Evolutionary conservation across 92 coral and sea anemone species (phyloP).

Genomic region (Phenganax stokvisi): DNA sequence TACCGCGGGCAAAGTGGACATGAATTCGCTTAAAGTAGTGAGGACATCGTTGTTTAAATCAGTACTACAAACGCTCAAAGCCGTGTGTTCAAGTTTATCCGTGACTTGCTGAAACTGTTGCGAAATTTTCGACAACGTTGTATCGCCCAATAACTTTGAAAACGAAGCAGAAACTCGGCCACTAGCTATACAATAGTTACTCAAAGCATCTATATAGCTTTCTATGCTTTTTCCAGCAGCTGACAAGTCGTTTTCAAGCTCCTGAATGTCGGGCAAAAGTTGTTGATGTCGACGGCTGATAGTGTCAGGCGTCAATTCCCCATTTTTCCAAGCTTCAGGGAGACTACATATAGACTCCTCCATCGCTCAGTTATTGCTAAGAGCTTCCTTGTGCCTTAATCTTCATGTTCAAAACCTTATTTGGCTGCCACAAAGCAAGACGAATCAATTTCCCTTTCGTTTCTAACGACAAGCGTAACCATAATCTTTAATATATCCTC

Average conservation of each 20-base stretch:
- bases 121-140: slow-evolving; percentile 86
- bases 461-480: background rate
- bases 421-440: slow-evolving; percentile 1
- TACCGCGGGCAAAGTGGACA: slow-evolving; percentile 86
- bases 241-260: slow-evolving; percentile 69
- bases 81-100: slow-evolving; percentile 89
- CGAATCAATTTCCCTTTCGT: slow-evolving; percentile 19
- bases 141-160: slow-evolving; percentile 78
- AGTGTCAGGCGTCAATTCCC: slow-evolving; percentile 45
- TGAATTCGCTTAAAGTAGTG: slow-evolving; percentile 85
- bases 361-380: slow-evolving; percentile 7
- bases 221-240: slow-evolving; percentile 74
- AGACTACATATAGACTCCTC: slow-evolving; percentile 28
- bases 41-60: slow-evolving; percentile 78
- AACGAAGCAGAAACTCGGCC: slow-evolving; percentile 87
- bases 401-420: background rate
- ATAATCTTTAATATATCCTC: slow-evolving; percentile 5
- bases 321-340: slow-evolving; percentile 32
- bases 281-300: slow-evolving; percentile 66
- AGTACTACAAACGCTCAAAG: slow-evolving; percentile 75
- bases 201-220: slow-evolving; percentile 87
- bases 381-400: background rate
- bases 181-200: slow-evolving; percentile 93
- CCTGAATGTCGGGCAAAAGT: slow-evolving; percentile 70
- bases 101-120: slow-evolving; percentile 96